Evolutionary conservation across 2,888 invertebrate species (phyloP), one percentile per base, ranked within the genome.

Genomic region (Yponomeuta plumbellus): DNA sequence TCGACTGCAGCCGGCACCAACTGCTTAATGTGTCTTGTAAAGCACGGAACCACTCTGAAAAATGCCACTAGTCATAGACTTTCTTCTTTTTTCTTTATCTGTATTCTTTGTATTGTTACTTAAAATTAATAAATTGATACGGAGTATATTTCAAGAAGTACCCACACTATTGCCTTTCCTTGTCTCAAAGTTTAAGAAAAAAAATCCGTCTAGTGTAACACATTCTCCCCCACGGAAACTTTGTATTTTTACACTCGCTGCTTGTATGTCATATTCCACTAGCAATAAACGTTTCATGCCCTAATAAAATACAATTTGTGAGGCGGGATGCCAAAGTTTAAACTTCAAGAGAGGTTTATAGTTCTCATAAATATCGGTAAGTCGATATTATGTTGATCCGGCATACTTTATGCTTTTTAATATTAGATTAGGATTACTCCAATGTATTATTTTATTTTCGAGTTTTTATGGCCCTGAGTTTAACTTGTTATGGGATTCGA

Each of bases 251-350:
- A 67, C 67, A 68, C 64, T 68, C 39, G 20, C 26, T 23, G 5
- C 65, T 73, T 70, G 70, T 72, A 73, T 68, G 72, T 74, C 76
- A 78, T 79, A 81, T 76, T 76, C 75, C 74, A 75, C 71, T 75
- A 72, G 70, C 78, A 80, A 79, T 86, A 85, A 86, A 84, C 74
- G 74, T 76, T 83, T 83, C 80, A 81, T 81, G 80, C 75, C 76
- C 77, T 77, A 83, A 84, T 86, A 86, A 86, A 86, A 86, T 76
- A 79, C 83, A 85, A 84, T 85, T 86, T 85, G 85, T 85, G 82
- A 80, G 77, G 76, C 75, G 76, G 78, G 77, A 83, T 80, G 75
- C 76, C 76, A 77, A 83, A 84, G 81, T 85, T 84, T 81, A 84
- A 84, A 85, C 84, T 84, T 83, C 79, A 78, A 80, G 80, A 80